phyloP scores from a whole-genome alignment of 53 echinoderm and acorn worm species.

The Holothuria scabra region DNA sequence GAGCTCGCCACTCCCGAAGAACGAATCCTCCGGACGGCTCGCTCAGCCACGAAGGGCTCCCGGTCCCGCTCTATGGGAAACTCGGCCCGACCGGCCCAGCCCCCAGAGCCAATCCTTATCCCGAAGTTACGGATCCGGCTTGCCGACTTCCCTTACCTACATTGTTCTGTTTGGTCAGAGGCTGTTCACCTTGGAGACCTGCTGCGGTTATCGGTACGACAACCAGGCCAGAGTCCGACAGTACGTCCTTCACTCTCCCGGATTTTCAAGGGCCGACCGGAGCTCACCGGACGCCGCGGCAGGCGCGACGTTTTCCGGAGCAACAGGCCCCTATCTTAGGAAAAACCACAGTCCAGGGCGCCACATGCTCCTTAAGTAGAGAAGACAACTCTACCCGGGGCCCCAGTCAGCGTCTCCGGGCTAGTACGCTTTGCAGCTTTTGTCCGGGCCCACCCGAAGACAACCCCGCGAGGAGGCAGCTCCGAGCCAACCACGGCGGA shows the following conservation, averaged over 20 bases:
- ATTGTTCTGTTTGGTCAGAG: slow-evolving; percentile 87
- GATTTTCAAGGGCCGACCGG: slow-evolving; percentile 75
- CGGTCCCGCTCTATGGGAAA: slow-evolving; percentile 19
- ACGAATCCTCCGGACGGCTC: not conserved
- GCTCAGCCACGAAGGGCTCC: not conserved
- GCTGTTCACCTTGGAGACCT: slow-evolving; percentile 91
- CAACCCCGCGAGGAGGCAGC: no score
- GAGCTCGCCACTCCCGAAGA: no score
- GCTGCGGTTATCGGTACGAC: slow-evolving; percentile 88
- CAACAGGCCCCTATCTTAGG: slow-evolving; percentile 62
- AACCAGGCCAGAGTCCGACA: slow-evolving; percentile 80
- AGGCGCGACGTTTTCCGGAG: slow-evolving; percentile 80
- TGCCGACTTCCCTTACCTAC: slow-evolving; percentile 63
- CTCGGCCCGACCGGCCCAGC: slow-evolving; percentile 61
- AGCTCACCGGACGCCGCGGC: slow-evolving; percentile 83
- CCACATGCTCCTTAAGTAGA: slow-evolving; percentile 64
- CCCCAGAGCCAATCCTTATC: slow-evolving; percentile 75
- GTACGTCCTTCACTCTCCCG: slow-evolving; percentile 71
- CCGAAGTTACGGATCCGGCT: slow-evolving; percentile 74
- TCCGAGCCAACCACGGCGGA: no score
- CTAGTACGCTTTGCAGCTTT: slow-evolving; percentile 73
- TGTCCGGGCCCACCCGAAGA: no score
- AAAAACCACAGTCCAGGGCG: slow-evolving; percentile 57
- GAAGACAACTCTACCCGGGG: slow-evolving; percentile 92
- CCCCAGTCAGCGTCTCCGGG: slow-evolving; percentile 82